These are phyloP conservation scores for Tiphia femorata DNA, from an alignment of 2,888 invertebrate genomes.

Conservation along the genomic window DNA sequence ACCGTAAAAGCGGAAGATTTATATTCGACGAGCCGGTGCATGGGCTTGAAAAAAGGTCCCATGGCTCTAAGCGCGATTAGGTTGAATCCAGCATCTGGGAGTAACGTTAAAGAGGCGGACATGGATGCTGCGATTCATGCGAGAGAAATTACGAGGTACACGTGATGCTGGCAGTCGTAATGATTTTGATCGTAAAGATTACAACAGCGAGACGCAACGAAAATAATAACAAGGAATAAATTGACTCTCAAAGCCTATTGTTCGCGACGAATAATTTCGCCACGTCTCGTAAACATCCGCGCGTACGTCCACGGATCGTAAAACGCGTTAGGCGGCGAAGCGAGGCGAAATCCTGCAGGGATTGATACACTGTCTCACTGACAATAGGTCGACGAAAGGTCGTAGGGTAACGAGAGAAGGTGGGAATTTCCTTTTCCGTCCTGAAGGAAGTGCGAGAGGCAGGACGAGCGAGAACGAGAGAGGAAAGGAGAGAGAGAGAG, in stretches of 20 bases:
- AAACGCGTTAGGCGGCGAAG: background rate
- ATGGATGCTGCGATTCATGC: no score
- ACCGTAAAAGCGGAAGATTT: conserved; percentile 38
- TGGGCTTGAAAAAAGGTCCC: conserved; percentile 6
- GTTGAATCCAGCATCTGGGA: no score
- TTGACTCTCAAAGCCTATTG: no score
- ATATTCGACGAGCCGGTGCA: conserved; percentile 5
- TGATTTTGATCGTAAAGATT: no score
- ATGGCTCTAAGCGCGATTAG: no score
- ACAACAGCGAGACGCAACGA: background rate
- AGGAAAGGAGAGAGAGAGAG: conserved; percentile 5
- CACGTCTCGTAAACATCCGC: background rate
- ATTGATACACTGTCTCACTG: conserved; percentile 14
- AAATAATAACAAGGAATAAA: no score
- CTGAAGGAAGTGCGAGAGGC: conserved; percentile 30
- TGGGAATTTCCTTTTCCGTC: conserved; percentile 31
- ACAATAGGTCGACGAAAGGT: conserved; percentile 12
- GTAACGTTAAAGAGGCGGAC: no score
- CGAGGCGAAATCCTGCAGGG: background rate
- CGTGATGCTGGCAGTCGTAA: no score
- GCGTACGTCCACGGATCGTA: background rate
- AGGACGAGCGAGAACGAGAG: background rate
- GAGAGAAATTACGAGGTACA: no score
- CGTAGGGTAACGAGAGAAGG: conserved; percentile 11
- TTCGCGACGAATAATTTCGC: no score